A percentile compares a stretch with the other conserved stretches of the same genome.
Conservation (phyloP, 2,888 invertebrate species). For the Hydraecia micacea region DNA sequence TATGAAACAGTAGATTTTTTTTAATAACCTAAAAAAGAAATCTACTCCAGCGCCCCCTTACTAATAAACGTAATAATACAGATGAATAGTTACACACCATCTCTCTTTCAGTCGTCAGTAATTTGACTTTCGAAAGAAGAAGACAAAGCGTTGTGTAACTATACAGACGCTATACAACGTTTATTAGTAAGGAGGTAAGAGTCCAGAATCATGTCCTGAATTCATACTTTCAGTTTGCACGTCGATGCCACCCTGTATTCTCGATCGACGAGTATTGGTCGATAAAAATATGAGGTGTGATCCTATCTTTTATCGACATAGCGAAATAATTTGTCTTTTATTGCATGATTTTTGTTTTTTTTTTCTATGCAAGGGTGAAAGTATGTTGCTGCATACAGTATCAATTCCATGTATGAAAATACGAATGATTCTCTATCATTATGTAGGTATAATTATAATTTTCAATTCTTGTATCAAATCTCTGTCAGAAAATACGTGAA, state of each 20-base stretch:
- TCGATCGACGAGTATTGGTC: conserved; percentile 4
- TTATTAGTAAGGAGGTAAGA: no score
- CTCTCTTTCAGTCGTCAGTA: no score
- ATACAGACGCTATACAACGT: no score
- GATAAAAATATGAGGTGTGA: not conserved
- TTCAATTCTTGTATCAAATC: conserved; percentile 42
- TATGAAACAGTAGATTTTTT: no score
- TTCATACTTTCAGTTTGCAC: not conserved
- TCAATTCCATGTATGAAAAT: conserved; percentile 47
- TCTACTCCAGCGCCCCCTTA: no score
- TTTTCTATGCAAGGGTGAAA: not conserved
- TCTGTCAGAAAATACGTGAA: conserved; percentile 47
- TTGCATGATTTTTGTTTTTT: not conserved
- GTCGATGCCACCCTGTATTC: not conserved
- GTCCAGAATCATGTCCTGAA: no score
- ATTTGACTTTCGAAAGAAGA: no score
- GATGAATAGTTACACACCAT: no score
- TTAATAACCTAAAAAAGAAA: no score
- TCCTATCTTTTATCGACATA: not conserved
- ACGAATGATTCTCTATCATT: conserved; percentile 21
- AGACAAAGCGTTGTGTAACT: no score
- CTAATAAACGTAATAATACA: no score
- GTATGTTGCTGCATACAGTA: not conserved
- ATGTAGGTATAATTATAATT: conserved; percentile 4
- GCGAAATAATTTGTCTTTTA: not conserved